phyloP scores from a whole-genome alignment of 37 sponge, comb jelly and placozoan species.

The Halichondria panicea region DNA sequence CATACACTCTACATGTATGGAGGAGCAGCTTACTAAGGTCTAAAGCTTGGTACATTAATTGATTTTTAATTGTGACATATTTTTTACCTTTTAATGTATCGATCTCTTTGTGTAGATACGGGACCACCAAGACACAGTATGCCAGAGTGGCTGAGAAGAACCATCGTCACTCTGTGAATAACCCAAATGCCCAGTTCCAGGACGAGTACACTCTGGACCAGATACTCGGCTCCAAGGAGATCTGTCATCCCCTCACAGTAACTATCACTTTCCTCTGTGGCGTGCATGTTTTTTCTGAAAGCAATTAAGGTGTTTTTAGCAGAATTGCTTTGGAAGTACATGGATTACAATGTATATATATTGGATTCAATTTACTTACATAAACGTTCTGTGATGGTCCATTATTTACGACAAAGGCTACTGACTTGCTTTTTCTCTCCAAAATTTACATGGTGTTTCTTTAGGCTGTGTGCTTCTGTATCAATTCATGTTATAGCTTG shows the following conservation, averaged over 20 bases:
- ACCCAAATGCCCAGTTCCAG: conserved; percentile 75
- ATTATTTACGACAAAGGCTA: background rate
- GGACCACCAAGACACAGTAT: conserved; percentile 64
- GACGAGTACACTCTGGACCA: conserved; percentile 62
- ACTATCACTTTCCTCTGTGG: background rate
- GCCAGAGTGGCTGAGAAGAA: conserved; percentile 69
- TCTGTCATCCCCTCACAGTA: conserved; percentile 57
- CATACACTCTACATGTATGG: too few relatives aligned
- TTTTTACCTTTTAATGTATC: too few relatives aligned
- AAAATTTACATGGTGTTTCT: background rate
- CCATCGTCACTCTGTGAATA: conserved; percentile 77
- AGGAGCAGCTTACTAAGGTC: too few relatives aligned
- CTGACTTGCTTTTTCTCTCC: background rate
- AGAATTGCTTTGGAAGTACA: too few relatives aligned
- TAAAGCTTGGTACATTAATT: too few relatives aligned
- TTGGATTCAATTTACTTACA: background rate
- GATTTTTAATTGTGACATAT: too few relatives aligned
- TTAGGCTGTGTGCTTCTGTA: background rate
- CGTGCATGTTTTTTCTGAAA: background rate
- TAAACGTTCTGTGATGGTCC: background rate
- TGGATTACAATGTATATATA: background rate
- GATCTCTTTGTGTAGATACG: conserved; percentile 19
- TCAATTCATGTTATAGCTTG: too few relatives aligned
- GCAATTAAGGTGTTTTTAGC: background rate
- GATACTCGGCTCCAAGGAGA: conserved; percentile 54